A percentile compares a stretch with the other conserved stretches of the same genome.
Evolutionary conservation across 1,140 invertebrate genomes (phyloP).

Genomic region (Anastatus disparis): DNA sequence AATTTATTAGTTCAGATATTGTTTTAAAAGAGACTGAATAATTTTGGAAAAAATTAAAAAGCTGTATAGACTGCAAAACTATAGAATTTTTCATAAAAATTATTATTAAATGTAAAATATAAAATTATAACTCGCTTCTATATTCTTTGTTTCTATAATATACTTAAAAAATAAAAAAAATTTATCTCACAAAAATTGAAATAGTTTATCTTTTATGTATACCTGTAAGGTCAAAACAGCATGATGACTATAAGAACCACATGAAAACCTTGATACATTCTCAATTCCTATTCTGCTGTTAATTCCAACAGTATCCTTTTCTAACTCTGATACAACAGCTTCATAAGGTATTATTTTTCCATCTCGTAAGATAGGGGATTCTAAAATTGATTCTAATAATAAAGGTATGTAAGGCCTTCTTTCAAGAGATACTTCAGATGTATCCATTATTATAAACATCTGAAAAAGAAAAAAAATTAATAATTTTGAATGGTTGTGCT

Average conservation of each 20-base stretch:
- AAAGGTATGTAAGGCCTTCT: constrained; percentile 79
- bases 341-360: constrained; percentile 74
- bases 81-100: no score
- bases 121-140: neutral
- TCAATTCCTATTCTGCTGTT: constrained; percentile 73
- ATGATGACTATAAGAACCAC: constrained; percentile 73
- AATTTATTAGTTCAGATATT: no score
- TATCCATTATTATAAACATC: constrained; percentile 79
- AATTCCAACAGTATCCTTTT: constrained; percentile 76
- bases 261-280: constrained; percentile 67
- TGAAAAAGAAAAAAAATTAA: constrained; percentile 55
- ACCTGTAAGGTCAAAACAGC: constrained; percentile 70
- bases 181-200: no score
- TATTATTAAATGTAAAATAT: no score
- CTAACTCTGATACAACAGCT: constrained; percentile 79
- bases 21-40: no score
- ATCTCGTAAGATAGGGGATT: constrained; percentile 72
- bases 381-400: constrained; percentile 76
- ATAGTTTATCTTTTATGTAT: constrained; percentile 38
- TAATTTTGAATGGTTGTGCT: no score
- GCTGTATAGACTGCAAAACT: no score
- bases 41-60: no score
- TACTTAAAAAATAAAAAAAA: constrained; percentile 29
- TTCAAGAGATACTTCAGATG: constrained; percentile 69
- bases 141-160: constrained; percentile 6